These are phyloP conservation scores for Albula glossodonta DNA, from an alignment of 2,113 vertebrate species.

Conservation along the genomic window DNA sequence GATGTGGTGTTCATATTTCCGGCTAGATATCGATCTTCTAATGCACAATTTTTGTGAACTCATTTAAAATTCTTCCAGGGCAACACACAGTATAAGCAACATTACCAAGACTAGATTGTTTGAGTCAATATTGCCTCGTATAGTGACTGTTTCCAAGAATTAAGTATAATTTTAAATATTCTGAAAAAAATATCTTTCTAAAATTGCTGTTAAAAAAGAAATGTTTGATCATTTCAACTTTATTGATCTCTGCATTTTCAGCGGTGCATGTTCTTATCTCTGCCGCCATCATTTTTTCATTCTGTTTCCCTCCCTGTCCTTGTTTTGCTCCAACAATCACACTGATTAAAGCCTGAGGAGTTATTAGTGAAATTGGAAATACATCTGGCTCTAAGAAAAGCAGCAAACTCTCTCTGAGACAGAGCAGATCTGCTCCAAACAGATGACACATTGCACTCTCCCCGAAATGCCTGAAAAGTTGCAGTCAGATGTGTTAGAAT, in stretches of 20 bases:
- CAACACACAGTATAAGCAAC: constrained; percentile 53
- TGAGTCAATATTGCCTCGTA: background rate
- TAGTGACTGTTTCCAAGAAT: background rate
- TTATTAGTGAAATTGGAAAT: constrained; percentile 57
- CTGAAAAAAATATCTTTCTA: background rate
- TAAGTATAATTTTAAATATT: background rate
- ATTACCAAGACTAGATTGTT: background rate
- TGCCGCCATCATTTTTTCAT: too few species aligned
- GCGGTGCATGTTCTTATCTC: constrained; percentile 41
- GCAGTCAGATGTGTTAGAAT: constrained; percentile 60
- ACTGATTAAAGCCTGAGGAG: constrained; percentile 62
- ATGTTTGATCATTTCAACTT: background rate
- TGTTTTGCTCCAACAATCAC: constrained; percentile 15
- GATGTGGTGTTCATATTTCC: background rate
- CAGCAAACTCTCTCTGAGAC: constrained; percentile 57
- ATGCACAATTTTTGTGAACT: constrained; percentile 60
- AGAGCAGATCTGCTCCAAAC: constrained; percentile 65
- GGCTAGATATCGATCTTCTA: constrained; percentile 66
- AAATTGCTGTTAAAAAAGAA: background rate
- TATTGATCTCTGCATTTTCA: background rate
- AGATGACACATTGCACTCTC: constrained; percentile 66
- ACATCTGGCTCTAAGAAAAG: constrained; percentile 64
- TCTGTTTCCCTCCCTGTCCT: constrained; percentile 34
- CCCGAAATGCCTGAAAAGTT: constrained; percentile 52
- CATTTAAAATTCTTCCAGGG: constrained; percentile 65